Evolutionary conservation across 2,888 invertebrate species (phyloP).

Genomic region (Caenorhabditis sulstoni): DNA sequence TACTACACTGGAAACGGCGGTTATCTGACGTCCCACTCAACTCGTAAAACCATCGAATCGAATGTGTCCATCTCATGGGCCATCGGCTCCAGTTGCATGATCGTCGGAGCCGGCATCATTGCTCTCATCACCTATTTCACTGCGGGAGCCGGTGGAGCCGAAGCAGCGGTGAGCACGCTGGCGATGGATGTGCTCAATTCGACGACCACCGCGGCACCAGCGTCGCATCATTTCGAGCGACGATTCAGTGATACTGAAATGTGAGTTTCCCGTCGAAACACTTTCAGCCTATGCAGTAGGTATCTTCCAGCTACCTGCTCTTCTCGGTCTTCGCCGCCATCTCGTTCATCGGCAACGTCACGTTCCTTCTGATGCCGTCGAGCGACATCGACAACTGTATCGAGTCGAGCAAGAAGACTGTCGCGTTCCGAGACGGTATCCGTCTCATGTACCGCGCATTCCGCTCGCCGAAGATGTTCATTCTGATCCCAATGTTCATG

Average conservation of each 20-base stretch:
- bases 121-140: constrained; percentile 56
- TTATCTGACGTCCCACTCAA: constrained; percentile 68
- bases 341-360: constrained; percentile 61
- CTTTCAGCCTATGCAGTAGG: background rate
- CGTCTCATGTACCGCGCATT: constrained; percentile 52
- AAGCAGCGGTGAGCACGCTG: background rate
- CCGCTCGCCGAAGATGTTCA: constrained; percentile 58
- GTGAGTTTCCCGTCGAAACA: constrained; percentile 12
- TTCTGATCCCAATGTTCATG: constrained; percentile 51
- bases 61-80: constrained; percentile 70
- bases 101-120: constrained; percentile 62
- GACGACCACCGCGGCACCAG: background rate
- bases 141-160: constrained; percentile 22
- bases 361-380: constrained; percentile 62
- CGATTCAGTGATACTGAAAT: constrained; percentile 62
- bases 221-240: constrained; percentile 35
- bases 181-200: constrained; percentile 17
- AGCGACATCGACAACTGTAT: constrained; percentile 65
- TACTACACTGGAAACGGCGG: constrained; percentile 70
- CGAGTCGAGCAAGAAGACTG: constrained; percentile 55
- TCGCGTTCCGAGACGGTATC: constrained; percentile 54
- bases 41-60: constrained; percentile 65
- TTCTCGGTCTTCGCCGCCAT: constrained; percentile 66
- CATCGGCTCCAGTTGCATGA: constrained; percentile 67
- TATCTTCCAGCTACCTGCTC: constrained; percentile 46